Base-by-base conservation (phyloP, 2,888 invertebrate species). In the Cyrtodaria siliqua region DNA sequence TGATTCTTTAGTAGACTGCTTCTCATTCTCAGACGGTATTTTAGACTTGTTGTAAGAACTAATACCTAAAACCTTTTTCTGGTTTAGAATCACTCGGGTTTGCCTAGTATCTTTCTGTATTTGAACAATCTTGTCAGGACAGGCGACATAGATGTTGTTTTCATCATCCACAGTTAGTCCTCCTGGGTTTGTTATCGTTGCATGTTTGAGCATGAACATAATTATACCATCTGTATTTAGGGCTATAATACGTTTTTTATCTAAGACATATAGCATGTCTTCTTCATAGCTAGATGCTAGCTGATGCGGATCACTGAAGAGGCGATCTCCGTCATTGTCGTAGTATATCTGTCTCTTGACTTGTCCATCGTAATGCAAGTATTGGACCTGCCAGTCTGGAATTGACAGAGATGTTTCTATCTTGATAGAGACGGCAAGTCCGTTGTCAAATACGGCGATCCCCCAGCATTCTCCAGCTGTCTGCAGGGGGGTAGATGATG, bases 351-450 rank as follows among this genome's bases (percentile, higher is more conserved):
- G 53, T 27, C 4, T 53, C 27, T 53, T 53, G 24, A 53, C 27
- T 12, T 27, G 14, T 27, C 53, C 53, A 16, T 14, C 16, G 18
- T 3, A 26, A 27, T 26, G 16, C 26, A 53, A 27, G 18, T 9
- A 53, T 16, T 53, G 53, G 20, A 53, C 14, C 29, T 53, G 53
- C 53, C 53, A 53, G 26, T 53, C 53, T 4, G 53, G 53, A 2
- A 53, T 4, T 24, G 26, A 26, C 2, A 27, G 27, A 16, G 26
- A 16, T 27, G 53, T 53, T 16, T 6, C 27, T 27, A 53, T 26
- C 27, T 26, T 53, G 1, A 53, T 27, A 2, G 53, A 53, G 24
- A 53, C 26, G 8, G 53, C 53, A 6, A 53, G 27, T n/a, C 53
- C 53, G 12, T 29, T 16, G 3, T 14, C 53, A 53, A 53, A 53